Evolutionary conservation across 2,888 invertebrate genomes (phyloP).

Genomic region (Leucoptera coffeella): DNA sequence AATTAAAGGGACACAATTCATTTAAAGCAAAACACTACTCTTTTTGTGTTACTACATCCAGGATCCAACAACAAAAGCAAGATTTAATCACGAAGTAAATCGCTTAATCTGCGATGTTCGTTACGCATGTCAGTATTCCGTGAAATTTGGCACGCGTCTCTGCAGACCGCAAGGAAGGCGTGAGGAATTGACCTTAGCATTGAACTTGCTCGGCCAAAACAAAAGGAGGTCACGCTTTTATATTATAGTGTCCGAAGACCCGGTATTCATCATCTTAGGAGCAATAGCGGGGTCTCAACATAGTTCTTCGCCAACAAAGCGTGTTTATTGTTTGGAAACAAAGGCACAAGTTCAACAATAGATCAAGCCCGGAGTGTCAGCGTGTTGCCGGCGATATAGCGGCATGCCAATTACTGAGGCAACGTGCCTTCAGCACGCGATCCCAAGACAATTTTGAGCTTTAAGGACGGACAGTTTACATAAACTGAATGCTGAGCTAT

Average conservation of each 20-base stretch:
- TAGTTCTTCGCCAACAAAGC: slow-evolving; percentile 29
- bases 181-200: slow-evolving; percentile 12
- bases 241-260: slow-evolving; percentile 17
- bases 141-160: no score
- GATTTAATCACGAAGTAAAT: no score
- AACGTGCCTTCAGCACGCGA: slow-evolving; percentile 32
- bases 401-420: slow-evolving; percentile 36
- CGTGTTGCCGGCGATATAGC: slow-evolving; percentile 15
- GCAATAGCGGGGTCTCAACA: no score
- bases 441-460: slow-evolving; percentile 26
- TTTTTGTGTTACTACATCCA: no score
- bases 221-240: slow-evolving; percentile 13
- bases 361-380: slow-evolving; percentile 22
- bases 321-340: slow-evolving; percentile 39
- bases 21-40: no score
- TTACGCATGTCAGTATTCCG: no score
- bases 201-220: slow-evolving; percentile 15
- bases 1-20: no score
- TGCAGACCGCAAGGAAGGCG: no score
- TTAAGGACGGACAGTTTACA: slow-evolving; percentile 19
- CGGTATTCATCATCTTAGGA: slow-evolving; percentile 30
- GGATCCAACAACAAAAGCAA: no score
- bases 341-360: slow-evolving; percentile 20
- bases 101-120: no score
- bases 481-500: no score